Conservation (phyloP, 1,140 invertebrate genomes). For the Nymphalis io region DNA sequence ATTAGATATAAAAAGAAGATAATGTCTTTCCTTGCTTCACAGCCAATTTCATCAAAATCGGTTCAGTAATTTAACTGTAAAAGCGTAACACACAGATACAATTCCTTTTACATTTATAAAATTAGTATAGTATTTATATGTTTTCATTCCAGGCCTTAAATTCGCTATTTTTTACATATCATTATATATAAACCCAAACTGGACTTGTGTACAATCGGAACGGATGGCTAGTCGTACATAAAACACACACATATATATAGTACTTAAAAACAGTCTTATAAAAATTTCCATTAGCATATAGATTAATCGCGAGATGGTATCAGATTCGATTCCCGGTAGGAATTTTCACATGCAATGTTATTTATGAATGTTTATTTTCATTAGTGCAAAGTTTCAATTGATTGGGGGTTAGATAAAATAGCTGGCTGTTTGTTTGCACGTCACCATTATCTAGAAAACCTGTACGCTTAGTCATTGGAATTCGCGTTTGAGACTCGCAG, state of each 20-base stretch:
- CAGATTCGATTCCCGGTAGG: slow-evolving; percentile 22
- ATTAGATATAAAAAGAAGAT: too few relatives aligned
- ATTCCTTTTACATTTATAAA: too few relatives aligned
- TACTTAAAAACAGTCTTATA: not conserved
- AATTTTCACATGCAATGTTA: slow-evolving; percentile 18
- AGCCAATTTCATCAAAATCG: too few relatives aligned
- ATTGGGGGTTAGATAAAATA: slow-evolving; percentile 5
- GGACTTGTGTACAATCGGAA: not conserved
- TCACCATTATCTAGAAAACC: slow-evolving; percentile 13
- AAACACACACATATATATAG: not conserved
- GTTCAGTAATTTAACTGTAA: too few relatives aligned
- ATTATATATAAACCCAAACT: too few relatives aligned
- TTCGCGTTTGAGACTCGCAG: not conserved
- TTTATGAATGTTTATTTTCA: slow-evolving; percentile 17
- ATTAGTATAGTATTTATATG: too few relatives aligned
- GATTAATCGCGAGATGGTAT: slow-evolving; percentile 20
- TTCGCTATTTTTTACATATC: too few relatives aligned
- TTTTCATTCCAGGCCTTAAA: too few relatives aligned
- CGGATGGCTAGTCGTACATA: not conserved
- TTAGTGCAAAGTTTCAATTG: slow-evolving; percentile 5
- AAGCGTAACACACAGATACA: too few relatives aligned
- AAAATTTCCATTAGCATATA: slow-evolving; percentile 3
- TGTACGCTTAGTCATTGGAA: not conserved
- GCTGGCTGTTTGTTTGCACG: slow-evolving; percentile 13
- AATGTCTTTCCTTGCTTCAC: too few relatives aligned